Evolutionary conservation across 2,888 invertebrate species (phyloP), one percentile per base, ranked within the genome.

Genomic region (Tipula vernalis): DNA sequence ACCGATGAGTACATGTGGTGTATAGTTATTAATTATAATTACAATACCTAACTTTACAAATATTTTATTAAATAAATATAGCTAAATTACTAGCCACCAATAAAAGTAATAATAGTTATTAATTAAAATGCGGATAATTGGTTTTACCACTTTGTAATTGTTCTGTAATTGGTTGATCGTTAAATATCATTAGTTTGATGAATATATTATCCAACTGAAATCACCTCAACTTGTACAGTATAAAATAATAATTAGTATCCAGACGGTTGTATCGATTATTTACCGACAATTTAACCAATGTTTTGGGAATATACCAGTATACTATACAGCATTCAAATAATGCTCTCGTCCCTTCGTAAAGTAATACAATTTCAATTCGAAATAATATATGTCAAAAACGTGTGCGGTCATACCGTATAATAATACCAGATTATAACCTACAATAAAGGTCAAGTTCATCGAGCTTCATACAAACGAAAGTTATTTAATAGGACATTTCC

Each of bases 361-460:
- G 8, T 71, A 71, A 18, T 71, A 71, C 5, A 71, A 71, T 71
- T 28, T 28, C 28, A 71, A 71, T 71, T 71, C 71, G 13, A 71
- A 28, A 28, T 51, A 51, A 51, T 51, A 51, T 71, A 71, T 71
- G 71, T 71, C 71, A 71, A 28, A 71, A 71, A 71, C 71, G 71
- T 71, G 71, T 71, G 71, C 28, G 71, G 71, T 71, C 28, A 71
- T 28, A 10, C 28, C 71, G 71, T 18, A 71, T 71, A 71, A 28
- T 71, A 71, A 28, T 71, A 28, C 28, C 71, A 71, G 10, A 71
- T 28, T 15, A 28, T 28, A 71, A 8, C 28, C 28, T 28, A 10
- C 71, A 71, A 71, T 71, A 71, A 71, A 71, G 71, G 71, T 71
- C 71, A 71, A 71, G 71, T 71, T 71, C 71, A 71, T 71, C 71